Evolutionary conservation across 2,888 invertebrate genomes (phyloP), one percentile per base, ranked within the genome.

Genomic region (Ochropleura leucogaster): DNA sequence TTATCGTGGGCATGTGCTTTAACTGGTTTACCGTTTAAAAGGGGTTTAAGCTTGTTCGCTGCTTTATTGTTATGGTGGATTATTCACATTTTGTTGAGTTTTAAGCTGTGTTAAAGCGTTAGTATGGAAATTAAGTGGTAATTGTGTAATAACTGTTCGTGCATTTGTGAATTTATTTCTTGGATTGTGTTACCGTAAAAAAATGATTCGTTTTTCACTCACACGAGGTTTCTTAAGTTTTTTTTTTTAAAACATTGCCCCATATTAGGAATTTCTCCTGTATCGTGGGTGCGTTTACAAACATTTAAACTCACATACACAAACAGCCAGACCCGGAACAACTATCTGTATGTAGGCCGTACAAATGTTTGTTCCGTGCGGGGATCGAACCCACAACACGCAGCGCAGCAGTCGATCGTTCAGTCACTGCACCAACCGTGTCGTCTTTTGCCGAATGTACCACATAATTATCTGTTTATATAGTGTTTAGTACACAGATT

Each of bases 51-150:
- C 40, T 40, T 40, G 65, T 62, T 62, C 44, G 44, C n/a, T 49
- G 16, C 53, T 75, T 83, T 83, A 74, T 76, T 76, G 57, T 79
- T 30, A 79, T 70, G 42, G 46, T 55, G 53, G 72, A 72, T 79
- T 79, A 79, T 53, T 53, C 14, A 30, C 40, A 55, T 60, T 51
- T 75, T 71, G 63, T 68, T 40, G 42, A 3, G 65, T 70, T 70
- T 63, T 40, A 69, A 74, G 55, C 66, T 69, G 60, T 47, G 68
- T 69, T 79, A 66, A 57, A n/a, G 18, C 42, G n/a, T 53, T 59
- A 63, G 42, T 47, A 14, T 53, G 40, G 49, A 42, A 6, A 30
- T 64, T 46, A 65, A 74, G 68, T 55, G 47, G 18, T 65, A n/a
- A 42, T 65, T n/a, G 12, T 63, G 20, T 55, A 59, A 12, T 44